Percentiles rank a stretch among this genome's conserved stretches.
phyloP scores from a whole-genome alignment of 2,888 invertebrate genomes.

The Lamproptera curius region DNA sequence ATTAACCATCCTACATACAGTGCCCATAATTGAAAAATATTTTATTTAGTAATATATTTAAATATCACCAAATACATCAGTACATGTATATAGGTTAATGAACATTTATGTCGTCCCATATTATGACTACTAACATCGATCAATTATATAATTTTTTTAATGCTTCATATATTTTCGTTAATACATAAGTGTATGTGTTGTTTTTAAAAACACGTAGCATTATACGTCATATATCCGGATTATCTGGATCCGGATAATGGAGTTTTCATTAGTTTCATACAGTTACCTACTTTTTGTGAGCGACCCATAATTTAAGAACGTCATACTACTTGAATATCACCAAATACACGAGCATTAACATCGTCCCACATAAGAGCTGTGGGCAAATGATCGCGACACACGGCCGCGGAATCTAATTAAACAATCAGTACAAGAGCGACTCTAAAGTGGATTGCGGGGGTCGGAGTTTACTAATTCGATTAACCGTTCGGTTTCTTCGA shows the following conservation, averaged over 20 bases:
- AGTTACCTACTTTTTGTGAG: background rate
- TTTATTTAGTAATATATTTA: too few relatives aligned
- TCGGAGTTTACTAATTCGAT: slow-evolving; percentile 8
- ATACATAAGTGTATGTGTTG: too few relatives aligned
- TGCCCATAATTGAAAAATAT: too few relatives aligned
- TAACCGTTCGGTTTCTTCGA: slow-evolving; percentile 14
- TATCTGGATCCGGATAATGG: background rate
- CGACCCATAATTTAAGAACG: background rate
- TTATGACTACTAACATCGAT: too few relatives aligned
- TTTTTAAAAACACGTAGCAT: too few relatives aligned
- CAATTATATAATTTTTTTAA: too few relatives aligned
- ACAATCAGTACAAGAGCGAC: background rate
- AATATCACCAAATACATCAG: too few relatives aligned
- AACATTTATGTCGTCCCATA: too few relatives aligned
- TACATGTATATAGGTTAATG: too few relatives aligned
- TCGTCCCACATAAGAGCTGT: background rate
- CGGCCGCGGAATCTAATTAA: background rate
- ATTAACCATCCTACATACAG: too few relatives aligned
- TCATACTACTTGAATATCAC: background rate
- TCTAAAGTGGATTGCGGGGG: slow-evolving; percentile 12
- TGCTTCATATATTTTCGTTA: too few relatives aligned
- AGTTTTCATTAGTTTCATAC: background rate
- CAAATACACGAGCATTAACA: background rate
- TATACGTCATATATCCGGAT: too few relatives aligned
- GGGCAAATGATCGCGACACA: background rate